Percentiles rank a stretch among this genome's conserved stretches.
phyloP scores from a whole-genome alignment of 2,113 vertebrate species.

The Scophthalmus maximus region DNA sequence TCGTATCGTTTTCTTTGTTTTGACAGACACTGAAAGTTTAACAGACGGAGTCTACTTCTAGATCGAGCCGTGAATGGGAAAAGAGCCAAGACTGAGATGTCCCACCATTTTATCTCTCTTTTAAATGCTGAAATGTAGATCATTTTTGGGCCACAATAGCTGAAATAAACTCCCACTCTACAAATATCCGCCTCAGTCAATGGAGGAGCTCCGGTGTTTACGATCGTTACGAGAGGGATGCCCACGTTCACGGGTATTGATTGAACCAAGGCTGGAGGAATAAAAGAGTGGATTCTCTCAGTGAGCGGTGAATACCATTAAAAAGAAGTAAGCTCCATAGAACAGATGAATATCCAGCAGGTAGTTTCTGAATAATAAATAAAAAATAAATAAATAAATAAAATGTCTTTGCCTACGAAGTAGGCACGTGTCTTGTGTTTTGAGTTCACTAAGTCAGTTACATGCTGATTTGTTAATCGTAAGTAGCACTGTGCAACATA shows the following conservation, averaged over 20 bases:
- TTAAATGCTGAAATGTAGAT: neutral
- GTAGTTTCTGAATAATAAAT: no score
- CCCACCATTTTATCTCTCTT: neutral
- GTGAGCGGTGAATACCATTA: slow-evolving; percentile 20
- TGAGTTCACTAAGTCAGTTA: slow-evolving; percentile 4
- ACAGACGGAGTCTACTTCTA: neutral
- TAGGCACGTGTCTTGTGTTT: neutral
- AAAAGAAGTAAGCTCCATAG: slow-evolving; percentile 3
- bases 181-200: neutral
- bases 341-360: slow-evolving; percentile 14
- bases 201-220: slow-evolving; percentile 10
- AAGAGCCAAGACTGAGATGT: neutral
- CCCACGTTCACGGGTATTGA: slow-evolving; percentile 9
- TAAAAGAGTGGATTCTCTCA: slow-evolving; percentile 28
- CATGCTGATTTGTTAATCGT: neutral
- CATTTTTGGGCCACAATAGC: neutral
- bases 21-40: neutral
- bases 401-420: neutral
- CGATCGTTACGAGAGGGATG: neutral
- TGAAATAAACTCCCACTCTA: slow-evolving; percentile 19
- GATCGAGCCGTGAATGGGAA: neutral
- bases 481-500: neutral
- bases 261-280: slow-evolving; percentile 9
- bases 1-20: neutral
- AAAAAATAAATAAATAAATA: no score